These are phyloP conservation scores for Scomber scombrus DNA, from an alignment of 2,113 vertebrate species.

Conservation along the genomic window DNA sequence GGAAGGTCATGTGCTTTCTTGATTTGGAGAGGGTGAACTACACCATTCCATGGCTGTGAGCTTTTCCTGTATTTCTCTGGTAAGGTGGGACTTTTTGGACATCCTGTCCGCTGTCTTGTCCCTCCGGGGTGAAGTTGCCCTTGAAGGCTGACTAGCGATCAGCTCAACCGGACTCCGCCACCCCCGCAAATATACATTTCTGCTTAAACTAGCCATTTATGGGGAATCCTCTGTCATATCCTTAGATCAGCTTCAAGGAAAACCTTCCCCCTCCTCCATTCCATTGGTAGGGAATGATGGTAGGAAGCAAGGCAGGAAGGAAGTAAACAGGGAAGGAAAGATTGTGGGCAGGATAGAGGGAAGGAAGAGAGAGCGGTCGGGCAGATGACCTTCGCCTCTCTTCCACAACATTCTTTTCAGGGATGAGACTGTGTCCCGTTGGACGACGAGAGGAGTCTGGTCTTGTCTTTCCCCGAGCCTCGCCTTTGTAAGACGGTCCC, in stretches of 20 bases:
- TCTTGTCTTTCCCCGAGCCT: conserved; percentile 90
- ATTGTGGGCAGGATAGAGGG: conserved; percentile 51
- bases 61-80: conserved; percentile 34
- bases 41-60: conserved; percentile 23
- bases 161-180: conserved; percentile 6
- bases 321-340: conserved; percentile 49
- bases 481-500: conserved; percentile 81
- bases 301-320: conserved; percentile 57
- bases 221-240: conserved; percentile 24
- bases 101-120: conserved; percentile 9
- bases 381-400: conserved; percentile 25
- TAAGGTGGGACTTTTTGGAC: conserved; percentile 38
- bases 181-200: conserved; percentile 21
- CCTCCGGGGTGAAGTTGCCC: conserved; percentile 17
- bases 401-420: conserved; percentile 76
- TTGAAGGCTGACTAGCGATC: conserved; percentile 41
- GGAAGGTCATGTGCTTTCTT: conserved; percentile 67
- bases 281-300: conserved; percentile 53
- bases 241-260: conserved; percentile 32
- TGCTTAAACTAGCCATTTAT: conserved; percentile 29
- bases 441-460: conserved; percentile 88
- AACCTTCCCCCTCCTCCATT: conserved; percentile 38
- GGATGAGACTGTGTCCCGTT: conserved; percentile 91
- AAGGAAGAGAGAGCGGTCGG: conserved; percentile 58
- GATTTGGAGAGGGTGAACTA: conserved; percentile 1